These are phyloP conservation scores for Gymnoscopelus braueri DNA, from an alignment of 2,797 vertebrate species.

Conservation along the genomic window DNA sequence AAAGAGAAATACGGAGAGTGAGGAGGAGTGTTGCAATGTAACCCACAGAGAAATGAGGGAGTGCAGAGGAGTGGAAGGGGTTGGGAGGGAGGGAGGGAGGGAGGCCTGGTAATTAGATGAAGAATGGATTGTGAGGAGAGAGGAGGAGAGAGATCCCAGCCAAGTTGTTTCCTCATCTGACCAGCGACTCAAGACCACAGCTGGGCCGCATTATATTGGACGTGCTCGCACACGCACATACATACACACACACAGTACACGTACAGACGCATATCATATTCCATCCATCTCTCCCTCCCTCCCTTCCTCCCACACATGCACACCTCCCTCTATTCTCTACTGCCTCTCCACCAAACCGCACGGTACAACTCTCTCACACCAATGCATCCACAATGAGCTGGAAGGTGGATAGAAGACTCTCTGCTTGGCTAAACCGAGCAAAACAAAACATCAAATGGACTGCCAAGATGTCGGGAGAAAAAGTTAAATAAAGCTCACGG, in stretches of 20 bases:
- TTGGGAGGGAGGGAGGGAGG: conserved; percentile 36
- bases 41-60: conserved; percentile 44
- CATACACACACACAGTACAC: no score
- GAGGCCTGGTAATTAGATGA: conserved; percentile 69
- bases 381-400: conserved; percentile 20
- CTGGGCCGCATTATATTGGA: conserved; percentile 78
- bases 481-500: not conserved
- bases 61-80: conserved; percentile 35
- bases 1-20: not conserved
- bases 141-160: conserved; percentile 50
- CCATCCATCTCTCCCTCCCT: conserved; percentile 28
- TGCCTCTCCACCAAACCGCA: conserved; percentile 50
- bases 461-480: conserved; percentile 8
- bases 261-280: no score
- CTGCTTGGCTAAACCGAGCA: conserved; percentile 10
- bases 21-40: conserved; percentile 24
- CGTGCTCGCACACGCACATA: no score
- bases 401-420: conserved; percentile 1
- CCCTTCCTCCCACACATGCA: conserved; percentile 35
- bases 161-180: conserved; percentile 74
- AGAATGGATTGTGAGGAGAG: conserved; percentile 69
- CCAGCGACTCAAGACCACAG: conserved; percentile 81
- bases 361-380: conserved; percentile 43
- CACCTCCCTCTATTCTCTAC: conserved; percentile 8
- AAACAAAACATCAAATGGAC: conserved; percentile 18